Percentiles rank a stretch among this genome's conserved stretches.
Conservation (phyloP, 2,888 invertebrate genomes). For the Miltochrista miniata region DNA sequence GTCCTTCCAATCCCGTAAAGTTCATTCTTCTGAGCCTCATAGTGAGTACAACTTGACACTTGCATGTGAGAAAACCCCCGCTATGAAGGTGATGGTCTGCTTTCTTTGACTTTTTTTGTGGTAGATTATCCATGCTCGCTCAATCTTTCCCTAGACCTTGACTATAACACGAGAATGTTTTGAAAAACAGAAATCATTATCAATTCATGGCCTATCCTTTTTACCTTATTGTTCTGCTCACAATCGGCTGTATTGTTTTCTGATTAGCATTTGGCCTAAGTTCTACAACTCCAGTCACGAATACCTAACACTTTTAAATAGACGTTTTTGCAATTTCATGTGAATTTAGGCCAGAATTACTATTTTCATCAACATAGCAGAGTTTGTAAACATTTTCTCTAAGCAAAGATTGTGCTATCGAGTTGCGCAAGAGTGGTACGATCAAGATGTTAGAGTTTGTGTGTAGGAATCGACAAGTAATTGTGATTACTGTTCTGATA, state of each 20-base stretch:
- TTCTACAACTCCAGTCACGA: background rate
- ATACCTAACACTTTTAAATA: background rate
- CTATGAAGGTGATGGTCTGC: too few species aligned
- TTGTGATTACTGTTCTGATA: background rate
- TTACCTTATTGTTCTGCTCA: background rate
- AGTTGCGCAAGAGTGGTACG: background rate
- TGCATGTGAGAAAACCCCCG: too few species aligned
- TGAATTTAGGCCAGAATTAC: background rate
- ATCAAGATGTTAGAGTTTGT: background rate
- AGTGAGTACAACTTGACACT: too few species aligned
- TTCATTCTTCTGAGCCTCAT: too few species aligned
- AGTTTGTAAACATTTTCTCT: slow-evolving; percentile 3
- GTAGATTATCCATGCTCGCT: too few species aligned
- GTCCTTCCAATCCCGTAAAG: too few species aligned
- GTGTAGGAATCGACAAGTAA: background rate
- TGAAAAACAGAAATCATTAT: background rate
- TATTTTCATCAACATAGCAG: background rate
- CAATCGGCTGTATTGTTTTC: background rate
- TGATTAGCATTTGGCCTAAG: background rate
- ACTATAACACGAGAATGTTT: background rate
- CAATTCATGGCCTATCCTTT: background rate
- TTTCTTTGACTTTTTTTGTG: too few species aligned
- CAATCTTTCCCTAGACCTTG: background rate
- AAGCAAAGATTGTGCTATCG: background rate
- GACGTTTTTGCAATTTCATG: background rate